Evolutionary conservation across 2,797 vertebrate genomes (phyloP).

Genomic region (Lacerta viridis): DNA sequence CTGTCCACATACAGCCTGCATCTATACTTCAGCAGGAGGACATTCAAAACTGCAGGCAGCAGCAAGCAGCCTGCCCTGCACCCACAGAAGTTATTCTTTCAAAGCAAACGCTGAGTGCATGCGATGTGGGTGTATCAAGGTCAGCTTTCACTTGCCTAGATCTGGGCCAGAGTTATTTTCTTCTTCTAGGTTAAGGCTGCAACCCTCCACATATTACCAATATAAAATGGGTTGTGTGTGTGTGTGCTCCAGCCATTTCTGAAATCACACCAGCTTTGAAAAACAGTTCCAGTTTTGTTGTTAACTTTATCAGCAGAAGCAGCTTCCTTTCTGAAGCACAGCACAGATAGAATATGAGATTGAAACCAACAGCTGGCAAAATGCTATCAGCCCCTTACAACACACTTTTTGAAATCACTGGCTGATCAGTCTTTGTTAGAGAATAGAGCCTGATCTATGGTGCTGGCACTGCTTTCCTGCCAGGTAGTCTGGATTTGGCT

Average conservation of each 20-base stretch:
- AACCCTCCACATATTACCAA: not conserved
- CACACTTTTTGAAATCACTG: not conserved
- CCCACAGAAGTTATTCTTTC: not conserved
- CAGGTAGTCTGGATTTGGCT: not conserved
- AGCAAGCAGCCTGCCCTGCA: slow-evolving; percentile 1
- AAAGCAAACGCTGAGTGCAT: not conserved
- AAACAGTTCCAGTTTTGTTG: not conserved
- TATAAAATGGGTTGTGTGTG: not conserved
- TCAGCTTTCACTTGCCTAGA: not conserved
- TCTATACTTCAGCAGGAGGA: slow-evolving; percentile 45
- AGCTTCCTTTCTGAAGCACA: slow-evolving; percentile 16
- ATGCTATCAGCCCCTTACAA: not conserved
- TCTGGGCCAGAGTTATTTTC: not conserved
- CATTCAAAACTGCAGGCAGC: slow-evolving; percentile 30
- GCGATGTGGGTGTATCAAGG: not conserved
- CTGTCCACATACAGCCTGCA: slow-evolving; percentile 47
- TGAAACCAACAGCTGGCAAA: slow-evolving; percentile 7
- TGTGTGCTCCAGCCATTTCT: not conserved
- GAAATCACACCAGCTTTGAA: not conserved
- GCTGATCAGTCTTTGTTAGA: not conserved
- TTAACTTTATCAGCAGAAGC: not conserved
- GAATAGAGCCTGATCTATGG: not conserved
- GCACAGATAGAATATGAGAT: not conserved
- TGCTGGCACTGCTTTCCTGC: not conserved
- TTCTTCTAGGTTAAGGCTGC: not conserved